phyloP scores from a whole-genome alignment of 2,797 vertebrate species.

The Simalia tracyae region DNA sequence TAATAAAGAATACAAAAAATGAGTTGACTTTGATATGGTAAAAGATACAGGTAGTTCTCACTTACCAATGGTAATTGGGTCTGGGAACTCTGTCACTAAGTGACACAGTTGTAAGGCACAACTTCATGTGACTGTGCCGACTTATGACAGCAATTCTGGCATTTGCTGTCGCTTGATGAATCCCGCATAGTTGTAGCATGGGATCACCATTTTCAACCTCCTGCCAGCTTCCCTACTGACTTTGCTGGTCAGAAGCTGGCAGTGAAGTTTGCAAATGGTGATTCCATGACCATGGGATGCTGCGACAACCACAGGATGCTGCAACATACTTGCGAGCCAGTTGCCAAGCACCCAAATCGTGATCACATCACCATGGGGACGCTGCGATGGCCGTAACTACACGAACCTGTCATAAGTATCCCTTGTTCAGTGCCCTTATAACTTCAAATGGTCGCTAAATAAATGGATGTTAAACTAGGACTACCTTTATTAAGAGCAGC shows the following conservation, averaged over 20 bases:
- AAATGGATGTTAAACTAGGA: neutral
- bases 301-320: neutral
- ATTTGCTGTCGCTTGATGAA: neutral
- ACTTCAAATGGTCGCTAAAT: neutral
- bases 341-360: neutral
- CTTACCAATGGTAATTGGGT: neutral
- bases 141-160: neutral
- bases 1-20: neutral
- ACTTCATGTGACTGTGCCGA: neutral
- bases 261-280: neutral
- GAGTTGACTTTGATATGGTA: neutral
- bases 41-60: neutral
- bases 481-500: neutral
- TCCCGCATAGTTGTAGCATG: neutral
- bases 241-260: neutral
- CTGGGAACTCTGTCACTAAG: neutral
- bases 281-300: neutral
- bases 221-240: neutral
- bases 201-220: neutral
- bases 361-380: neutral
- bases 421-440: neutral
- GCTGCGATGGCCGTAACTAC: neutral
- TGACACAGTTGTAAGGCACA: neutral
- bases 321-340: neutral
- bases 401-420: neutral